These are phyloP conservation scores for Craniophora ligustri DNA, from an alignment of 2,888 invertebrate genomes.

Conservation along the genomic window DNA sequence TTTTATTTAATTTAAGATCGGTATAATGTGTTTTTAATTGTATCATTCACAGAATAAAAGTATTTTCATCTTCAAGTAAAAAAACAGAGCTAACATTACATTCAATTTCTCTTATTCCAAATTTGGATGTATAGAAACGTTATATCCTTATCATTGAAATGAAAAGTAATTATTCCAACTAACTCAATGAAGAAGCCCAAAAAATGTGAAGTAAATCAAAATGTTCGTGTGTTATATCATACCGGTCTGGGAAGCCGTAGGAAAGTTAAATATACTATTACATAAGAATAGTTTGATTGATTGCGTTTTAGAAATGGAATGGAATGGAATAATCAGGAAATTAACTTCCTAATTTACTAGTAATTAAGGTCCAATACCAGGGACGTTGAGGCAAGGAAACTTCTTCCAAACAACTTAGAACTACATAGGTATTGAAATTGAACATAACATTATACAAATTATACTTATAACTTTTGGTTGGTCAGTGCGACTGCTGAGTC, in stretches of 20 bases:
- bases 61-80: too few species aligned
- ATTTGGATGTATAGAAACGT: constrained; percentile 3
- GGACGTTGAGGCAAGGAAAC: too few species aligned
- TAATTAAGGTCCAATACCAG: too few species aligned
- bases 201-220: constrained; percentile 13
- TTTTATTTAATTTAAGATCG: too few species aligned
- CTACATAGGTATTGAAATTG: too few species aligned
- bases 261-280: constrained; percentile 6
- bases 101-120: constrained; percentile 1
- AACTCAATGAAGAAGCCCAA: constrained; percentile 21
- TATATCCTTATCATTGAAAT: constrained; percentile 14
- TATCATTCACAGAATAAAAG: too few species aligned
- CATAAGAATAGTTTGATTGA: constrained; percentile 10
- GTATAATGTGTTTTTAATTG: too few species aligned
- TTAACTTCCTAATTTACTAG: too few species aligned
- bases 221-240: constrained; percentile 14
- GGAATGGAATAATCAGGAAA: neutral
- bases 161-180: constrained; percentile 13
- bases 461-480: too few species aligned
- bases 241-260: constrained; percentile 18
- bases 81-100: neutral
- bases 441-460: too few species aligned
- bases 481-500: too few species aligned
- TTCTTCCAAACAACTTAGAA: too few species aligned
- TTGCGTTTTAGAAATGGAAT: neutral